Percentiles rank a stretch among this genome's conserved stretches.
Conservation (phyloP, 2,888 invertebrate species). For the Eretmocerus hayati region DNA sequence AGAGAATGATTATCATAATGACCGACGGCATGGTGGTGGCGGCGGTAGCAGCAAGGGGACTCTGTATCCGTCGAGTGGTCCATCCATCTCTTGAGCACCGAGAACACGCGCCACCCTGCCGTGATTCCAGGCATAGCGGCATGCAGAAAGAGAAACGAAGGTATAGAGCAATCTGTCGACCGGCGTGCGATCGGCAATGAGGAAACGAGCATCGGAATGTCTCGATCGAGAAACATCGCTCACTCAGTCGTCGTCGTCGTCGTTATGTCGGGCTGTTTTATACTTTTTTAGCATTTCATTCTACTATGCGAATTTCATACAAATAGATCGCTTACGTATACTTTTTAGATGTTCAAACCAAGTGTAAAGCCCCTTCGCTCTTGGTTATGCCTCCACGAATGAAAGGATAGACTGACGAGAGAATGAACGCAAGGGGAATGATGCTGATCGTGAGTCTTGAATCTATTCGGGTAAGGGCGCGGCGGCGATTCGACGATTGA, state of each 20-base stretch:
- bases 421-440: too few species aligned
- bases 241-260: background rate
- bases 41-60: too few species aligned
- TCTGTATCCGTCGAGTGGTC: constrained; percentile 5
- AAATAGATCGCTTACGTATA: too few species aligned
- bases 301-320: too few species aligned
- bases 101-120: background rate
- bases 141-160: constrained; percentile 1
- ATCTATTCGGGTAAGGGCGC: too few species aligned
- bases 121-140: background rate
- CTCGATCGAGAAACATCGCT: constrained; percentile 35
- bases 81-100: constrained; percentile 7
- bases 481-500: too few species aligned
- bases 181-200: constrained; percentile 33
- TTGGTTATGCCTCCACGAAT: too few species aligned
- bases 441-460: too few species aligned
- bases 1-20: constrained; percentile 42
- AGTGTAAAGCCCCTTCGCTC: too few species aligned
- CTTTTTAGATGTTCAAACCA: too few species aligned
- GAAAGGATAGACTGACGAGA: too few species aligned
- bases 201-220: constrained; percentile 42
- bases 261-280: background rate
- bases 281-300: background rate
- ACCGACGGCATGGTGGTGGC: constrained; percentile 26
- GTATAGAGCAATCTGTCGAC: constrained; percentile 6